Conservation (phyloP, 2,888 invertebrate species). For the Salpingus planirostris region DNA sequence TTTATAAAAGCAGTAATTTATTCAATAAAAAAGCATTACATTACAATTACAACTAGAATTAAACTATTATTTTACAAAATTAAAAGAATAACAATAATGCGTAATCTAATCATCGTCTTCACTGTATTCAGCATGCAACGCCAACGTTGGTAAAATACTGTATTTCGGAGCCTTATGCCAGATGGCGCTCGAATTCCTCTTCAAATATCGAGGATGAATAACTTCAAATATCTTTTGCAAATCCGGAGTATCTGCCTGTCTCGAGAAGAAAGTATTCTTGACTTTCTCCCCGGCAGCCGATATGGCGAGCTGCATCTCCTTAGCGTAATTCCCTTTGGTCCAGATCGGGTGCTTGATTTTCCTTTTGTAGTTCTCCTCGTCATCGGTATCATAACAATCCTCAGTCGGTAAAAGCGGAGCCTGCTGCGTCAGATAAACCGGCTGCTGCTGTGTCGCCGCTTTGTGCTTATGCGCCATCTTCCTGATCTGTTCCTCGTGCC, state of each 20-base stretch:
- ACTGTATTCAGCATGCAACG: no score
- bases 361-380: constrained; percentile 38
- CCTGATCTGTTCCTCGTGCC: constrained; percentile 27
- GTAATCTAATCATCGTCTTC: no score
- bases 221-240: constrained; percentile 57
- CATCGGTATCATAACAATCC: constrained; percentile 51
- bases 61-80: no score
- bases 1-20: no score
- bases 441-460: constrained; percentile 33
- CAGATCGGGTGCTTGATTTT: not conserved
- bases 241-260: constrained; percentile 55
- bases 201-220: constrained; percentile 55
- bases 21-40: no score
- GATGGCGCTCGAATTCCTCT: constrained; percentile 64
- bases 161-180: constrained; percentile 66
- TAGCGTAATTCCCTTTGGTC: constrained; percentile 20
- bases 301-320: constrained; percentile 5
- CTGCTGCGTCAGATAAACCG: constrained; percentile 25
- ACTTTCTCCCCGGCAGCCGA: constrained; percentile 24
- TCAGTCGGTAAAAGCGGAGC: constrained; percentile 45
- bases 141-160: constrained; percentile 45
- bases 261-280: constrained; percentile 53
- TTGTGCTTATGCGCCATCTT: constrained; percentile 29
- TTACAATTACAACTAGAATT: no score
- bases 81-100: no score